Conservation (phyloP, 2,888 invertebrate genomes). For the Noctua janthe region DNA sequence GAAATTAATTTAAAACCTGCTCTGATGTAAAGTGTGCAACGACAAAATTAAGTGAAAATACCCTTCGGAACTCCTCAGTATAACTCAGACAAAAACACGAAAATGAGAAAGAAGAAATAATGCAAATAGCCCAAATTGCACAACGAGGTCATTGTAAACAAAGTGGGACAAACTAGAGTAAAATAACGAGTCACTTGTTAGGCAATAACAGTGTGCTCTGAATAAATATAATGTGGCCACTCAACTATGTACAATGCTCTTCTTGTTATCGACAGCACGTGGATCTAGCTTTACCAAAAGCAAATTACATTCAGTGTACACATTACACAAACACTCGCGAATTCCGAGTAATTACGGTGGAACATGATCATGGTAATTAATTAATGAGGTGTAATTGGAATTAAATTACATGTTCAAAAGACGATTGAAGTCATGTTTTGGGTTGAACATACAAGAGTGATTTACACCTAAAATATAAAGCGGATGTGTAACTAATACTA, state of each 20-base stretch:
- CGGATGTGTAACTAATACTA: conserved; percentile 1
- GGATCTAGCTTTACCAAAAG: conserved; percentile 64
- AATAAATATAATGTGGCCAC: conserved; percentile 78
- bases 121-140: conserved; percentile 68
- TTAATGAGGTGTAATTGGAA: conserved; percentile 21
- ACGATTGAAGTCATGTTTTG: conserved; percentile 17
- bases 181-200: conserved; percentile 83
- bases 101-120: conserved; percentile 59
- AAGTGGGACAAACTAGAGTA: conserved; percentile 80
- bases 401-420: conserved; percentile 13
- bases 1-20: conserved; percentile 8
- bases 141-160: conserved; percentile 75
- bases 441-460: neutral
- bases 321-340: conserved; percentile 26
- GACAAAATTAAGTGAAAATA: neutral
- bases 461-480: conserved; percentile 3
- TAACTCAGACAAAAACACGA: conserved; percentile 7
- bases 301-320: conserved; percentile 42
- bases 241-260: conserved; percentile 74
- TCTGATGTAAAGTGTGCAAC: neutral
- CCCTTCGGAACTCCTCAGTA: neutral
- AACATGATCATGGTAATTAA: conserved; percentile 33
- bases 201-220: conserved; percentile 80
- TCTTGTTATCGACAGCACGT: conserved; percentile 79
- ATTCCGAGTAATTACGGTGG: conserved; percentile 20